phyloP scores from a whole-genome alignment of 2,113 vertebrate species.

The Desmodus rotundus region DNA sequence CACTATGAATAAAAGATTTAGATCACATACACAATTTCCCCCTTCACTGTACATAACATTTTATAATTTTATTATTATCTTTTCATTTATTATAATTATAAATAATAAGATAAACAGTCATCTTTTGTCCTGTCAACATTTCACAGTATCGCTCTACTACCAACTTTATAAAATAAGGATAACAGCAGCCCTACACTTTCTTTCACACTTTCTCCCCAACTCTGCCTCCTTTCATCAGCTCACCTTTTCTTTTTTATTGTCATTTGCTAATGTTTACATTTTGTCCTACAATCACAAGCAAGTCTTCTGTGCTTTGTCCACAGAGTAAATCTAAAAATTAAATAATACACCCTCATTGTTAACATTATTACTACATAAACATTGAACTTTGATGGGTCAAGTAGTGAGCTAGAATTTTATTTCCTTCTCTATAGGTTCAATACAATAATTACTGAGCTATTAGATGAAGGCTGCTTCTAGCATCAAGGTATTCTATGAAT shows the following conservation, averaged over 20 bases:
- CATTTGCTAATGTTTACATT: neutral
- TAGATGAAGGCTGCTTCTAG: neutral
- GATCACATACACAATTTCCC: neutral
- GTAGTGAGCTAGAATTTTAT: neutral
- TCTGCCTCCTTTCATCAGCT: neutral
- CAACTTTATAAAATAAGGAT: neutral
- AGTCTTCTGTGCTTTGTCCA: neutral
- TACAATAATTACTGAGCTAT: neutral
- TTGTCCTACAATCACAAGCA: neutral
- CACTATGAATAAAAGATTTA: constrained; percentile 24
- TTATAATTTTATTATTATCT: constrained; percentile 1
- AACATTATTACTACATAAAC: neutral
- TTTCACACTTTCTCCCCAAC: neutral
- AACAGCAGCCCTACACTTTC: neutral
- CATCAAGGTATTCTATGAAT: neutral
- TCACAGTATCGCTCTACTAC: neutral
- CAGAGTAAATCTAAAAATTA: neutral
- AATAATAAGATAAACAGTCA: neutral
- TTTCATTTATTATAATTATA: constrained; percentile 8
- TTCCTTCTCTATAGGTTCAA: neutral
- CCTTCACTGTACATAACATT: neutral
- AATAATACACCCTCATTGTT: neutral
- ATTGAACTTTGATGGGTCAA: neutral
- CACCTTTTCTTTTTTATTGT: neutral
- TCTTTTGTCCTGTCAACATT: neutral